Evolutionary conservation across 92 coral and sea anemone genomes (phyloP).

Genomic region (Heliopora coerulea): DNA sequence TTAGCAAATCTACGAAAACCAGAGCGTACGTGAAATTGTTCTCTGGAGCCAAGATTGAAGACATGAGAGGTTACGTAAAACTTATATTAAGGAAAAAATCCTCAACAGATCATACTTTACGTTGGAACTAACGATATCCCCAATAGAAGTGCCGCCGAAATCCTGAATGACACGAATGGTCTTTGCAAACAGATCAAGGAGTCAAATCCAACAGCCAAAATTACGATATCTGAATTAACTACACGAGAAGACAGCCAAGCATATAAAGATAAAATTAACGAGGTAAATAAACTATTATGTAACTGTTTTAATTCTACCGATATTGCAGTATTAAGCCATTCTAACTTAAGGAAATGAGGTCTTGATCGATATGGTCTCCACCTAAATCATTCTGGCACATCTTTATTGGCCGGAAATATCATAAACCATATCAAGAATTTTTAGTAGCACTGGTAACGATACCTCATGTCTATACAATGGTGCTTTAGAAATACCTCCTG

Average conservation of each 20-base stretch:
- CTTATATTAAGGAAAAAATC: background rate
- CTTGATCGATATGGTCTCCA: slow-evolving; percentile 3
- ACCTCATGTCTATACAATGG: too few species aligned
- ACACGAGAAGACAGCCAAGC: background rate
- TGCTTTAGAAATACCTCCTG: too few species aligned
- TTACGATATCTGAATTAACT: background rate
- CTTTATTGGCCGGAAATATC: too few species aligned
- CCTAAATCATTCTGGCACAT: background rate
- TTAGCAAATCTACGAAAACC: background rate
- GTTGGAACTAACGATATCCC: too few species aligned
- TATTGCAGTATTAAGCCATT: background rate
- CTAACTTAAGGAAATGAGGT: background rate
- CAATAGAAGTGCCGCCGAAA: background rate
- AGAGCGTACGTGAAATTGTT: background rate
- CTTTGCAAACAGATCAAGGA: slow-evolving; percentile 2
- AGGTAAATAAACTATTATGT: background rate
- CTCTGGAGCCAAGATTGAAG: slow-evolving; percentile 7
- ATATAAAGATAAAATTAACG: background rate
- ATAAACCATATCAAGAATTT: too few species aligned
- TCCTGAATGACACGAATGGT: background rate
- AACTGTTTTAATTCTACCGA: background rate
- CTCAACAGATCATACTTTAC: background rate
- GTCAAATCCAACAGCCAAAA: background rate
- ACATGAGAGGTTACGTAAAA: background rate
- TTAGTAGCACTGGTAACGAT: too few species aligned